These are phyloP conservation scores for Amphiura filiformis DNA, from an alignment of 35 echinoderm and acorn worm genomes.

Conservation along the genomic window DNA sequence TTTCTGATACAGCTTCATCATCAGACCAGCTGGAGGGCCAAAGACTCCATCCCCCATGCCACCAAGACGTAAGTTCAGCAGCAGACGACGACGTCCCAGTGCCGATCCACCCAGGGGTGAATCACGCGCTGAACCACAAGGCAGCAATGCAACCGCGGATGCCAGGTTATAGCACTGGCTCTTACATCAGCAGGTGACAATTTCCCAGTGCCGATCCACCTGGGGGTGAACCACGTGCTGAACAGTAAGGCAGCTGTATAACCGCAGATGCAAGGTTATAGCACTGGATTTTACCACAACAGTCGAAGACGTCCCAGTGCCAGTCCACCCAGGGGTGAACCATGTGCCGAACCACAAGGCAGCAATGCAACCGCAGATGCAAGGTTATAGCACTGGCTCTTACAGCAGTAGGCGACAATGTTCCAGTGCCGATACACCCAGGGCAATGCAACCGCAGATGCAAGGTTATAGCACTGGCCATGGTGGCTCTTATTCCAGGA, in stretches of 20 bases:
- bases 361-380: no score
- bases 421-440: conserved; percentile 47
- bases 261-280: no score
- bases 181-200: no score
- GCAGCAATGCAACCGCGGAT: conserved; percentile 48
- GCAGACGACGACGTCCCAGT: conserved; percentile 61
- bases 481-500: not conserved
- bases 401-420: conserved; percentile 74
- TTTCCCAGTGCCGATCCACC: conserved; percentile 12
- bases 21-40: conserved; percentile 89
- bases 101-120: no score
- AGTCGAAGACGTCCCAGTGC: no score
- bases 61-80: conserved; percentile 92
- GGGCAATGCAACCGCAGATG: conserved; percentile 43
- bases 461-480: conserved; percentile 64
- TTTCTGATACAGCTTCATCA: conserved; percentile 66
- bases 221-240: conserved; percentile 42
- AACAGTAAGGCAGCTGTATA: no score
- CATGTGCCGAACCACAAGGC: no score
- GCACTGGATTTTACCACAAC: conserved; percentile 2
- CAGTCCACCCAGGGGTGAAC: no score
- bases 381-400: not conserved
- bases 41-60: conserved; percentile 98
- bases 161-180: conserved; percentile 57
- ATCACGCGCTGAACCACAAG: conserved; percentile 49